Conservation (phyloP, 2,113 vertebrate genomes). For the Gymnarchus niloticus region DNA sequence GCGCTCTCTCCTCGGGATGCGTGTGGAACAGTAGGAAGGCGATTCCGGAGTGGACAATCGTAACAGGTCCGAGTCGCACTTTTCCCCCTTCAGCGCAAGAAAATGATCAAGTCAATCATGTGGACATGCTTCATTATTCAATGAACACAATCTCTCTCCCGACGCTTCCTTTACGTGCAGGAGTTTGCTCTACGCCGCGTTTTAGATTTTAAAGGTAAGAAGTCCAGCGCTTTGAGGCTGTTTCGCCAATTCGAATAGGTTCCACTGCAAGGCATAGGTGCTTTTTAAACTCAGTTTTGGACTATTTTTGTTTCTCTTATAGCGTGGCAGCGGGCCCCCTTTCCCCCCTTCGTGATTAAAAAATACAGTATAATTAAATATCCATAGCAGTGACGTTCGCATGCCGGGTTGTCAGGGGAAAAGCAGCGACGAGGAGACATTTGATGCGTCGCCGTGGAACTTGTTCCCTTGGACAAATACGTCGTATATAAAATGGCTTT, state of each 20-base stretch:
- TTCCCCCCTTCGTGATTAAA: conserved; percentile 74
- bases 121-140: conserved; percentile 95
- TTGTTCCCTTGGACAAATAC: conserved; percentile 57
- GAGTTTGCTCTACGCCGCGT: conserved; percentile 76
- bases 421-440: conserved; percentile 61
- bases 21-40: conserved; percentile 72
- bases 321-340: conserved; percentile 68
- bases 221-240: conserved; percentile 62
- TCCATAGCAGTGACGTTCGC: conserved; percentile 77
- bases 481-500: conserved; percentile 15
- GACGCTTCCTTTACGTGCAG: conserved; percentile 80
- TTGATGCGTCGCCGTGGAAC: conserved; percentile 65
- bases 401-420: conserved; percentile 69
- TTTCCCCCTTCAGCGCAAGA: conserved; percentile 76
- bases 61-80: conserved; percentile 83
- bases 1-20: conserved; percentile 65
- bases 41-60: conserved; percentile 73
- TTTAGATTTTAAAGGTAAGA: conserved; percentile 80
- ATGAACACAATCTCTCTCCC: conserved; percentile 84
- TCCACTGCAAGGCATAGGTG: conserved; percentile 36
- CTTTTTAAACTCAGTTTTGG: conserved; percentile 75
- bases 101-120: conserved; percentile 92
- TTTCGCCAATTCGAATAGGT: conserved; percentile 37
- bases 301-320: conserved; percentile 60
- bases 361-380: conserved; percentile 84